phyloP scores from a whole-genome alignment of 2,888 invertebrate species.

The Dynastes tityus region DNA sequence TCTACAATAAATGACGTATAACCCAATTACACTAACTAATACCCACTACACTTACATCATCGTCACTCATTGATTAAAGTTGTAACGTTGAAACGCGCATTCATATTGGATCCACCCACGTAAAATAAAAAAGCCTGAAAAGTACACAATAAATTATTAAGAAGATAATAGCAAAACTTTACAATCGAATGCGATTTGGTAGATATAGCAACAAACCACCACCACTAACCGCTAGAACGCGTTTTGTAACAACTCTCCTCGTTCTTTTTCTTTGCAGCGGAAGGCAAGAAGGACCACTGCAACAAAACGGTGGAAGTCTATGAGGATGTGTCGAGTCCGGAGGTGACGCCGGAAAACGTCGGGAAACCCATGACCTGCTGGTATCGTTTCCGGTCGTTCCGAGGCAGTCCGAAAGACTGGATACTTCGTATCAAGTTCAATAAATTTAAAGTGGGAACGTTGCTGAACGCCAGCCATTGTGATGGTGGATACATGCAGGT shows the following conservation, averaged over 20 bases:
- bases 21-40: no score
- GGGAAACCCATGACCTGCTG: conserved; percentile 91
- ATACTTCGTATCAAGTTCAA: conserved; percentile 91
- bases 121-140: no score
- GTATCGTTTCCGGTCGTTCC: conserved; percentile 91
- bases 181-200: no score
- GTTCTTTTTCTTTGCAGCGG: conserved; percentile 69
- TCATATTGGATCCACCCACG: no score
- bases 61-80: no score
- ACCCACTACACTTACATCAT: no score
- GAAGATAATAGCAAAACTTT: no score
- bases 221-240: not conserved
- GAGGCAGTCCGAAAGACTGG: conserved; percentile 92
- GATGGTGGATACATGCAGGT: conserved; percentile 93
- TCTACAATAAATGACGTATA: no score
- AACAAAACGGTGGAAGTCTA: conserved; percentile 96
- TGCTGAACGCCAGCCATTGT: conserved; percentile 90
- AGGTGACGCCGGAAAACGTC: conserved; percentile 85
- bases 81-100: no score
- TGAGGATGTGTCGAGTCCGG: conserved; percentile 92
- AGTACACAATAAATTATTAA: no score
- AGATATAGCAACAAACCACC: no score
- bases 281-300: conserved; percentile 88
- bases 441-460: conserved; percentile 92
- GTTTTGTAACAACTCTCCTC: not conserved